Evolutionary conservation across 2,113 vertebrate genomes (phyloP), one percentile per base, ranked within the genome.

Genomic region (Lagopus muta): DNA sequence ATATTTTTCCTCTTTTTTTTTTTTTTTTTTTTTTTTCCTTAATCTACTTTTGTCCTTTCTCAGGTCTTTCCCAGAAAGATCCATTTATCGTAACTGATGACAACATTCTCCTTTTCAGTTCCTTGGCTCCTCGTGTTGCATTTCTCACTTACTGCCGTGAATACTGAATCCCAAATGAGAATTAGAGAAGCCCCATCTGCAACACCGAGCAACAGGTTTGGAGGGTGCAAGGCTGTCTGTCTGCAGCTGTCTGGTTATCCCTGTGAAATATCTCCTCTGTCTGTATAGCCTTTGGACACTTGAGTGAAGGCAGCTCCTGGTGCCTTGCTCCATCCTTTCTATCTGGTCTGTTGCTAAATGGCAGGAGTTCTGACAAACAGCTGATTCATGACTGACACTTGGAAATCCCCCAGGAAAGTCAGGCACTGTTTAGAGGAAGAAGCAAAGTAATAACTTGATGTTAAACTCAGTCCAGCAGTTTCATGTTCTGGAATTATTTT

Each of bases 1-100:
- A 40, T 0, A 0, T 40, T 60, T 42, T 1, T 11, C 4, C 3
- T 8, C 7, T 15, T 8, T 4, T 6, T 47, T 4, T 36, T 13
- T 18, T 50, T 61, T 52, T 47, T 4, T 65, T 13, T 18, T 50
- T 52, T 47, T 4, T 65, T 13, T 18, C 45, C 55, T 52, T 4
- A 72, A 89, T 61, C 32, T 81, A 11, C 21, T 84, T 86, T 57
- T 94, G 64, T 64, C 43, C 62, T 72, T 81, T 86, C 64, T 70
- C 73, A 45, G 69, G 28, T 70, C 65, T 87, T 91, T 84, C 57
- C 88, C 85, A 75, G 88, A 54, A 74, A 62, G 57, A 50, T 75
- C 50, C 83, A 50, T 82, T 92, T 88, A 27, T 78, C 2, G 2
- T 45, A 86, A 62, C 34, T 92, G 90, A 45, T 88, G 40, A 16